phyloP scores from a whole-genome alignment of 1,140 invertebrate species.

The Hyphantria cunea region DNA sequence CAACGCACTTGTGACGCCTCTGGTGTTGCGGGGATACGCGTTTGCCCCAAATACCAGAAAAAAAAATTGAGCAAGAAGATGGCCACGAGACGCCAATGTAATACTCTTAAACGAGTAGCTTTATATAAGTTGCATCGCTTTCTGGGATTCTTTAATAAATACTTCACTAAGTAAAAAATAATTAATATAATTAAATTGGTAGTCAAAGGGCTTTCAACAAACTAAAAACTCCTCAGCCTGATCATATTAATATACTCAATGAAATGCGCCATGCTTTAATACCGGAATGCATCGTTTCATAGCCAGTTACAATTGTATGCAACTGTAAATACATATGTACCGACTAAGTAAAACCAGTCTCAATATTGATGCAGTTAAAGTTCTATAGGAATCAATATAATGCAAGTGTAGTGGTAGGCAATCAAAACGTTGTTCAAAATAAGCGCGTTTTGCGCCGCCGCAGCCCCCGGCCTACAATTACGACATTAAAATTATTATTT shows the following conservation, averaged over 20 bases:
- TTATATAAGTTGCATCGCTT: too few species aligned
- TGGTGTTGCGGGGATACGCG: too few species aligned
- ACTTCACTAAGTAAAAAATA: too few species aligned
- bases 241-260: conserved; percentile 9
- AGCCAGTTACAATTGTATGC: conserved; percentile 6
- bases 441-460: conserved; percentile 57
- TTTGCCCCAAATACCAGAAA: too few species aligned
- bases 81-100: too few species aligned
- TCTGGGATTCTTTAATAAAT: too few species aligned
- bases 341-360: conserved; percentile 49
- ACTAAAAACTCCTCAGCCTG: too few species aligned
- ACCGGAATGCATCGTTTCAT: conserved; percentile 28
- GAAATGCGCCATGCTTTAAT: conserved; percentile 10
- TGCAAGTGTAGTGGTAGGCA: conserved; percentile 44
- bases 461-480: conserved; percentile 74
- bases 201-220: too few species aligned
- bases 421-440: conserved; percentile 62
- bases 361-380: conserved; percentile 45
- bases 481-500: conserved; percentile 81
- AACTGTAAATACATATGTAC: conserved; percentile 8
- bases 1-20: too few species aligned
- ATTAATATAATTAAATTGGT: too few species aligned
- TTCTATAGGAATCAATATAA: conserved; percentile 67
- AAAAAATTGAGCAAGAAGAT: too few species aligned
- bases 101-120: too few species aligned